A percentile compares a stretch with the other conserved stretches of the same genome.
Evolutionary conservation across 2,113 vertebrate species (phyloP).

Genomic region (Sula dactylatra): DNA sequence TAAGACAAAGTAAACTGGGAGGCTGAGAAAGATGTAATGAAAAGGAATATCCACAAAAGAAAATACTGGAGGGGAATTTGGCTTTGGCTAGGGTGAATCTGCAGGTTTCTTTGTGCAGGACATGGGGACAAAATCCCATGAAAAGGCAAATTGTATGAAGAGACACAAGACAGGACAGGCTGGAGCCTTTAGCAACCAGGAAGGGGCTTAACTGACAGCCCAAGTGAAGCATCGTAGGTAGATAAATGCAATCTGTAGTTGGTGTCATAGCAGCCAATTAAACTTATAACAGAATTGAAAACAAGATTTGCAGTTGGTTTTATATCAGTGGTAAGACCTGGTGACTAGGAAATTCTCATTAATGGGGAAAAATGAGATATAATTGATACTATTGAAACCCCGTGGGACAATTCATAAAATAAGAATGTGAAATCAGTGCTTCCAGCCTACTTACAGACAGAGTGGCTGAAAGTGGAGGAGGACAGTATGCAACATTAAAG

Average conservation of each 20-base stretch:
- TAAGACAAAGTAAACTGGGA: not conserved
- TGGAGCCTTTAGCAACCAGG: not conserved
- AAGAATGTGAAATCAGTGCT: not conserved
- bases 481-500: not conserved
- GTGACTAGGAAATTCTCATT: not conserved
- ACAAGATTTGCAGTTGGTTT: not conserved
- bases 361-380: not conserved
- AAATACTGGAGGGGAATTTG: not conserved
- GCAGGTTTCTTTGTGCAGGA: not conserved
- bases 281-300: not conserved
- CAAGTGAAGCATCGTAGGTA: not conserved
- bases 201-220: not conserved
- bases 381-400: not conserved
- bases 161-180: fast-evolving
- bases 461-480: not conserved
- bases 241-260: not conserved
- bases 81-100: not conserved
- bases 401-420: not conserved
- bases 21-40: not conserved
- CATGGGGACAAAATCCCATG: not conserved
- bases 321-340: not conserved
- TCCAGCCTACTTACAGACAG: not conserved
- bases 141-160: not conserved
- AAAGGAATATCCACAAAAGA: not conserved
- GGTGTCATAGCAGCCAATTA: not conserved